Evolutionary conservation across 2,113 vertebrate genomes (phyloP).

Genomic region (Chrysemys picta): DNA sequence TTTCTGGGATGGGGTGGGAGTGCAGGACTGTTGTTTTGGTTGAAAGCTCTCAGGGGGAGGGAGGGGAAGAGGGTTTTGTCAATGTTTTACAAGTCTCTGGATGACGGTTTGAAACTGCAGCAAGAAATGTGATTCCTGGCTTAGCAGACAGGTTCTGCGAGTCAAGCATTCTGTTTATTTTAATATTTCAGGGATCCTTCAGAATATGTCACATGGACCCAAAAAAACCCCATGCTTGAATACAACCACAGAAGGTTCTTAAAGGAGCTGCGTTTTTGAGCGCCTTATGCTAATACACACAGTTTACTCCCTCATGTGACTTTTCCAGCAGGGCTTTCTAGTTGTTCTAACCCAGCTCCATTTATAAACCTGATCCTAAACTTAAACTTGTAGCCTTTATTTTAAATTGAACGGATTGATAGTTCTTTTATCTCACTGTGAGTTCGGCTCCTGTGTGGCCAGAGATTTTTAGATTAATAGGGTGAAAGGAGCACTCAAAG

Average conservation of each 20-base stretch:
- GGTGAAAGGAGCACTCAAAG: neutral
- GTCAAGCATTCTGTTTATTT: constrained; percentile 75
- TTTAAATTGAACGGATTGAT: neutral
- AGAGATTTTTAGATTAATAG: neutral
- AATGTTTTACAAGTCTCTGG: constrained; percentile 59
- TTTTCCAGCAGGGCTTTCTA: neutral
- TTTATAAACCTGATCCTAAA: neutral
- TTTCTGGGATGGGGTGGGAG: constrained; percentile 50
- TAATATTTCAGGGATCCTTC: constrained; percentile 73
- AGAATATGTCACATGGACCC: constrained; percentile 58
- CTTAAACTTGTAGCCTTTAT: neutral
- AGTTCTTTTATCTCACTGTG: neutral
- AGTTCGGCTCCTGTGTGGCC: neutral
- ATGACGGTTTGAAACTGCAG: constrained; percentile 60
- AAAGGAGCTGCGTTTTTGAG: constrained; percentile 42
- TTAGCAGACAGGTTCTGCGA: constrained; percentile 76
- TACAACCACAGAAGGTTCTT: constrained; percentile 14
- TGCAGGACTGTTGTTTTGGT: constrained; percentile 56
- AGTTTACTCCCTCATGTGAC: neutral
- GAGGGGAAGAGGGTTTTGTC: constrained; percentile 45
- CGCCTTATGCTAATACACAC: neutral
- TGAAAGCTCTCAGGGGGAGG: constrained; percentile 36
- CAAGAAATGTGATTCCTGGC: constrained; percentile 73
- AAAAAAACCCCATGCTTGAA: neutral
- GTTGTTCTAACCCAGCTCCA: neutral